Evolutionary conservation across 2,888 invertebrate genomes (phyloP), one percentile per base, ranked within the genome.

Genomic region (Rotaria macrura): DNA sequence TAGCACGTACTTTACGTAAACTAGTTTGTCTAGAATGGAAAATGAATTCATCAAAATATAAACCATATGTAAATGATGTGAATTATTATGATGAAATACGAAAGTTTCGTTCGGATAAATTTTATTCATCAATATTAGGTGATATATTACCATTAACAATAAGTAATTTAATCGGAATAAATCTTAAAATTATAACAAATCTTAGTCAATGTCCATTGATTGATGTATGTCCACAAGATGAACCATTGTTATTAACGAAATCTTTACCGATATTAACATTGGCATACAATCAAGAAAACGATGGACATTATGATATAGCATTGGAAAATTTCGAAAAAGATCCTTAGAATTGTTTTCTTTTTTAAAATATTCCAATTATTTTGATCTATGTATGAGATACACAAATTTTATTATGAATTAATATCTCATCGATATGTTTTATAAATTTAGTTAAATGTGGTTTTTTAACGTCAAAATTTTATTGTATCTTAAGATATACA

Each of bases 291-390:
- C 79, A 79, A 43, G 40, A 40, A 43, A 43, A 43, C n/a, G 79
- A 79, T 40, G 79, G 79, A n/a, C 79, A 79, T n/a, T 79, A 79
- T n/a, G 79, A 79, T 79, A 79, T 79, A 25, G 79, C 79, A 20
- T 6, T 65, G 20, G 65, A 34, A 2, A 65, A 65, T 34, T 34
- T 14, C 34, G 65, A 34, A 34, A 65, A 65, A 65, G 65, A 65
- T 20, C 38, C 34, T 34, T 65, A 34, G 25, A 29, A 4, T 3
- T 52, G 23, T 23, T 52, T 52, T 3, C 23, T 52, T 52, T 23
- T 23, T 23, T 20, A 49, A 49, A 12, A 17, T 14, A 17, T 49
- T 49, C 49, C 17, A 49, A 49, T 49, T 49, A 4, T 9, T 49
- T 49, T 49, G 0, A 12, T 49, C 17, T 49, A 17, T 49, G 4